Evolutionary conservation across 2,797 vertebrate species (phyloP), one percentile per base, ranked within the genome.

Genomic region (Natrix natrix): DNA sequence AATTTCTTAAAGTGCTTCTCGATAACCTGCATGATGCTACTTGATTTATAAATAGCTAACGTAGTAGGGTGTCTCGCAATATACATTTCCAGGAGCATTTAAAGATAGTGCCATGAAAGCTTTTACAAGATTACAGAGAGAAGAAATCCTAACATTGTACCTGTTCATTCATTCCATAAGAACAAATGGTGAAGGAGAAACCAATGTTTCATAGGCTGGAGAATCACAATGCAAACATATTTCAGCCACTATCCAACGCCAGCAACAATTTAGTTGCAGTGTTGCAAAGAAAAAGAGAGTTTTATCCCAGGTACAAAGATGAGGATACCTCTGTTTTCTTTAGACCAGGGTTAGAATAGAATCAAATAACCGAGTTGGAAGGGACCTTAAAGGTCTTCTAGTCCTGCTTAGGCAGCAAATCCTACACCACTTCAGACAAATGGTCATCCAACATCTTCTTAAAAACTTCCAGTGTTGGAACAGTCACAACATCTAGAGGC

Each of bases 1-100:
- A 96, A 94, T 96, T 94, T 94, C 88, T 93, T 87, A 56, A 93
- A 95, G 59, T 93, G 61, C 66, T 94, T 87, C 93, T 16, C 88
- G 87, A 86, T n/a, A 96, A 88, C 86, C 61, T 90, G 43, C 48
- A 91, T 20, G 11, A 48, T 32, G 87, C 55, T 32, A 8, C 92
- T 90, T 22, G 1, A 91, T 90, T 37, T 74, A 91, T 54, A 95
- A 94, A 96, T 90, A 94, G 90, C 92, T 92, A 93, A 43, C 14
- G 91, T 92, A 74, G 69, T 92, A 95, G 14, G 88, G n/a, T 14
- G 26, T 66, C 60, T 94, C 55, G 56, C 37, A 52, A 78, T 56
- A 16, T 59, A 52, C 87, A 91, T 60, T 94, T 95, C 55, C 90
- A 90, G 92, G 94, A 90, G 37, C 22, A 55, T 93, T 20, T 78